Percentiles rank a stretch among this genome's conserved stretches.
Conservation (phyloP, 2,797 vertebrate genomes). For the Siniperca scherzeri region DNA sequence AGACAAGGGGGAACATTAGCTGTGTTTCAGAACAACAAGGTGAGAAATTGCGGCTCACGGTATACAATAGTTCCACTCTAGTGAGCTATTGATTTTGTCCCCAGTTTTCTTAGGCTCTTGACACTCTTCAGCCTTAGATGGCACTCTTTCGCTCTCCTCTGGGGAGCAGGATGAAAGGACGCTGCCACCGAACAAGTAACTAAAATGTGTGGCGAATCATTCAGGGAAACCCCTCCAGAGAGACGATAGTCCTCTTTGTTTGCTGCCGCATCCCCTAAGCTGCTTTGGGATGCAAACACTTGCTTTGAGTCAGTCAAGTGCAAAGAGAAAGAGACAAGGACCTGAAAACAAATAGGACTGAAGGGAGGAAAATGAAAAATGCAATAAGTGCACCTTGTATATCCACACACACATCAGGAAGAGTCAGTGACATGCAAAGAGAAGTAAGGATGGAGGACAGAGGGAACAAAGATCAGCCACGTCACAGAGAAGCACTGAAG, state of each 20-base stretch:
- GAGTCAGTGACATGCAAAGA: conserved; percentile 36
- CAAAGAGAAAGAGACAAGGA: conserved; percentile 51
- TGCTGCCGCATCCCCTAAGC: conserved; percentile 53
- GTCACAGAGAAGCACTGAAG: conserved; percentile 20
- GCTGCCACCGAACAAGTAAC: conserved; percentile 66
- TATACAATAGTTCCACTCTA: conserved; percentile 81
- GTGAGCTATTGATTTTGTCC: conserved; percentile 84
- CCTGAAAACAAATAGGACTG: conserved; percentile 43
- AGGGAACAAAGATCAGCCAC: conserved; percentile 1
- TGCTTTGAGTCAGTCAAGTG: conserved; percentile 52
- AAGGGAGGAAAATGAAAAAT: conserved; percentile 40
- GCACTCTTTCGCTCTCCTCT: conserved; percentile 71
- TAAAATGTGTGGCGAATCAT: conserved; percentile 70
- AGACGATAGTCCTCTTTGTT: conserved; percentile 76
- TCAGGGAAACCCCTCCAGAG: conserved; percentile 69
- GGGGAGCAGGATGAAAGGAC: conserved; percentile 73
- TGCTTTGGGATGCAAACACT: conserved; percentile 59
- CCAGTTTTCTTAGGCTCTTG: conserved; percentile 48
- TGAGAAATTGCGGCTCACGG: conserved; percentile 80
- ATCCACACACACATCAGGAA: conserved; percentile 17
- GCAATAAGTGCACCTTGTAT: conserved; percentile 57
- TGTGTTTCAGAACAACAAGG: conserved; percentile 84
- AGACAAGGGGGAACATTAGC: conserved; percentile 76
- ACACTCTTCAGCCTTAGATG: conserved; percentile 67
- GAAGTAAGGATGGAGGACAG: conserved; percentile 9